phyloP scores from a whole-genome alignment of 2,797 vertebrate species.

The Squalus acanthias region DNA sequence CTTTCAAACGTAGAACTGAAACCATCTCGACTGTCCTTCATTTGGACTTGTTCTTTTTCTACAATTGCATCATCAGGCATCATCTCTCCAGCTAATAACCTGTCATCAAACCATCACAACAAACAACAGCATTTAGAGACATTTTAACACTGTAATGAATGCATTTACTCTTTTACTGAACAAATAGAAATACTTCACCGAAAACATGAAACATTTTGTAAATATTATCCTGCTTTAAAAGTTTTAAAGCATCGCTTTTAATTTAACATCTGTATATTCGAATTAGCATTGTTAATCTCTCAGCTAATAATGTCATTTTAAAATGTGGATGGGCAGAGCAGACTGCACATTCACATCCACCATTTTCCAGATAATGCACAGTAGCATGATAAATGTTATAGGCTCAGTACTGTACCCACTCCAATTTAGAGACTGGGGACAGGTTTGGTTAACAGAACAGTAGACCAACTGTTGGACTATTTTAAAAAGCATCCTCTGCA shows the following conservation, averaged over 20 bases:
- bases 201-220: neutral
- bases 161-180: neutral
- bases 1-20: slow-evolving; percentile 94
- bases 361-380: neutral
- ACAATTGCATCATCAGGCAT: slow-evolving; percentile 50
- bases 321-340: neutral
- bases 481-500: neutral
- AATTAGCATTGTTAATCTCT: neutral
- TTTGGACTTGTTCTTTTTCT: slow-evolving; percentile 59
- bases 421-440: no score
- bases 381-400: neutral
- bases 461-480: neutral
- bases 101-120: slow-evolving; percentile 47
- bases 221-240: neutral
- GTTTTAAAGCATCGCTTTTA: neutral
- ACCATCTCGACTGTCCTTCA: slow-evolving; percentile 79
- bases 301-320: neutral
- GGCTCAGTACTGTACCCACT: neutral
- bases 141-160: neutral
- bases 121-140: neutral
- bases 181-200: neutral
- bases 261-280: neutral
- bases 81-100: slow-evolving; percentile 56
- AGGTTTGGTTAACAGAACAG: neutral
- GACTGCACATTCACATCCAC: neutral